Evolutionary conservation across 2,113 vertebrate genomes (phyloP).

Genomic region (Pseudois nayaur): DNA sequence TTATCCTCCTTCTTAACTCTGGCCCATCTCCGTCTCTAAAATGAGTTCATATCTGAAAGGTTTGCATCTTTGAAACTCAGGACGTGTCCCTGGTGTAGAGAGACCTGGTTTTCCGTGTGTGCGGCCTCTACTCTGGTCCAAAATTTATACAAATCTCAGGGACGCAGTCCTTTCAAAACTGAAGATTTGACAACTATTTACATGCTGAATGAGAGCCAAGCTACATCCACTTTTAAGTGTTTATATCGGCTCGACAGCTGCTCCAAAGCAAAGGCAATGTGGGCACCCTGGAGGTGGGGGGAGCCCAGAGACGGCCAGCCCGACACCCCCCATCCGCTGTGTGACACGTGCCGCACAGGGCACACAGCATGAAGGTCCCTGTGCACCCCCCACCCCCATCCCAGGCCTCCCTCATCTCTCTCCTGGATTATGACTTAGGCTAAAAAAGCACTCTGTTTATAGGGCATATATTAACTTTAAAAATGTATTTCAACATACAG

Average conservation of each 20-base stretch:
- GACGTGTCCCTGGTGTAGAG: not conserved
- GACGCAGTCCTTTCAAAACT: constrained; percentile 17
- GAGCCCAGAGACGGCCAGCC: not conserved
- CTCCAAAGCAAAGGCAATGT: not conserved
- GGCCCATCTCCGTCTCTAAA: not conserved
- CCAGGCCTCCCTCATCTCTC: not conserved
- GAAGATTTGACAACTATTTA: constrained; percentile 66
- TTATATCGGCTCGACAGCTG: constrained; percentile 38
- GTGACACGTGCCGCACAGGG: accelerated
- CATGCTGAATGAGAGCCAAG: constrained; percentile 42
- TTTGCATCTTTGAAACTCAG: not conserved
- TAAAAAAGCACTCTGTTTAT: not conserved
- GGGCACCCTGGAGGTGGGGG: not conserved
- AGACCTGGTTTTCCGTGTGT: not conserved
- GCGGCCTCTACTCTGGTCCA: not conserved
- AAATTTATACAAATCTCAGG: constrained; percentile 62
- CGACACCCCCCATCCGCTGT: accelerated
- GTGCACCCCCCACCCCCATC: not conserved
- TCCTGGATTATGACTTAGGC: accelerated
- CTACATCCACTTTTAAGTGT: constrained; percentile 31
- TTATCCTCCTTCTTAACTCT: accelerated
- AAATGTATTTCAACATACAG: not conserved
- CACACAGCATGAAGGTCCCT: accelerated
- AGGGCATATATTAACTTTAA: not conserved
- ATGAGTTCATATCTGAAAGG: not conserved